Evolutionary conservation across 2,113 vertebrate species (phyloP).

Genomic region (Coptodon bakossiorum): DNA sequence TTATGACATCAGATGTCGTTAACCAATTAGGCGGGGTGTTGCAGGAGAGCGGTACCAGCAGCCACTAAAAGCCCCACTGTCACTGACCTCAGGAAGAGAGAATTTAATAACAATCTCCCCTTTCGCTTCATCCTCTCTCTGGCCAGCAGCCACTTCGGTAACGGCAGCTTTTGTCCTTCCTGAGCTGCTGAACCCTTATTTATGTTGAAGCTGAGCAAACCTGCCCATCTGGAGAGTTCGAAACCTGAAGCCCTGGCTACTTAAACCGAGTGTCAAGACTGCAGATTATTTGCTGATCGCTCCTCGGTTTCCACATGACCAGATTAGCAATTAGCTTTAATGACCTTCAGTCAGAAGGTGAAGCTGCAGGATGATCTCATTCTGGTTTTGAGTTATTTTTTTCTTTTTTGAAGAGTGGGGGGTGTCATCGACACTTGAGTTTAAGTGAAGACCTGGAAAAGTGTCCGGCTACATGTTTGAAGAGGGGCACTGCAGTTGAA

Average conservation of each 20-base stretch:
- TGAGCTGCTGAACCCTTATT: slow-evolving; percentile 4
- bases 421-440: slow-evolving; percentile 17
- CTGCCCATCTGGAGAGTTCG: slow-evolving; percentile 35
- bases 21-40: slow-evolving; percentile 64
- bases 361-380: slow-evolving; percentile 25
- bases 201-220: slow-evolving; percentile 11
- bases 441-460: not conserved
- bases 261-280: slow-evolving; percentile 28
- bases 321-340: slow-evolving; percentile 59
- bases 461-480: not conserved
- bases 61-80: slow-evolving; percentile 59
- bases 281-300: slow-evolving; percentile 34
- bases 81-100: slow-evolving; percentile 63
- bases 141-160: slow-evolving; percentile 24
- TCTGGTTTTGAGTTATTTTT: not conserved
- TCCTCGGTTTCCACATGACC: slow-evolving; percentile 42
- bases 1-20: slow-evolving; percentile 62
- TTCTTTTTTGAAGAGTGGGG: not conserved
- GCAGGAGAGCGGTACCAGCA: slow-evolving; percentile 51
- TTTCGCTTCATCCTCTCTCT: slow-evolving; percentile 26
- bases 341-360: slow-evolving; percentile 33
- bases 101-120: slow-evolving; percentile 59
- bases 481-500: not conserved
- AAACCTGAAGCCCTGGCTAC: slow-evolving; percentile 34
- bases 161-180: slow-evolving; percentile 13